These are phyloP conservation scores for Halcyon leucocephala DNA, from an alignment of 2,797 vertebrate genomes.

Conservation along the genomic window DNA sequence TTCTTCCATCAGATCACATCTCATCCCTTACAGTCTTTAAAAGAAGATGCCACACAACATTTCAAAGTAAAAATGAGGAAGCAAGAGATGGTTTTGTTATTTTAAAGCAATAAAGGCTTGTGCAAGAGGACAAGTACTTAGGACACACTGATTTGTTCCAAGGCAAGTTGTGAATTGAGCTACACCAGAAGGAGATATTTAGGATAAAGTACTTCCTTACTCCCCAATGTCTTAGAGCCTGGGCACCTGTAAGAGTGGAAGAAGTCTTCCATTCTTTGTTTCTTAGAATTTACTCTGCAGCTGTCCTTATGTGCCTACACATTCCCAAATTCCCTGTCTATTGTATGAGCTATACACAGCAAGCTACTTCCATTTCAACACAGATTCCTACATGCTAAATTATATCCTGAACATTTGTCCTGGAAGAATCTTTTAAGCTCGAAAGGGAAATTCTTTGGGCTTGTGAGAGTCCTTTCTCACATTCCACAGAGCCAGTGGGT, in stretches of 20 bases:
- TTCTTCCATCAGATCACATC: background rate
- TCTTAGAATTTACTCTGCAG: background rate
- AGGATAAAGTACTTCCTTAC: background rate
- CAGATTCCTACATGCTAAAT: background rate
- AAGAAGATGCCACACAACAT: background rate
- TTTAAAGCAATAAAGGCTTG: background rate
- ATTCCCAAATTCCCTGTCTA: background rate
- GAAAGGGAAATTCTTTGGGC: background rate
- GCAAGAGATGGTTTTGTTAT: background rate
- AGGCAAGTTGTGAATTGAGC: background rate
- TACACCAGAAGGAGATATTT: background rate
- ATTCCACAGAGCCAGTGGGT: background rate
- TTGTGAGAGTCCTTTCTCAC: background rate
- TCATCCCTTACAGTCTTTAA: background rate
- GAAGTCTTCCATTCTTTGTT: constrained; percentile 1
- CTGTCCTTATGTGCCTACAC: background rate
- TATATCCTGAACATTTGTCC: background rate
- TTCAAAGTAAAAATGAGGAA: background rate
- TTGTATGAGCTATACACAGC: background rate
- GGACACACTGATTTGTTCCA: background rate
- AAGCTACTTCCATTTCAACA: background rate
- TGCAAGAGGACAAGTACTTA: background rate
- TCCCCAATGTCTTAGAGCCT: background rate
- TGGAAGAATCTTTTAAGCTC: background rate
- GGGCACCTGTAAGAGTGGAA: background rate